These are phyloP conservation scores for Crypturellus undulatus DNA, from an alignment of 2,113 vertebrate species.

Conservation along the genomic window DNA sequence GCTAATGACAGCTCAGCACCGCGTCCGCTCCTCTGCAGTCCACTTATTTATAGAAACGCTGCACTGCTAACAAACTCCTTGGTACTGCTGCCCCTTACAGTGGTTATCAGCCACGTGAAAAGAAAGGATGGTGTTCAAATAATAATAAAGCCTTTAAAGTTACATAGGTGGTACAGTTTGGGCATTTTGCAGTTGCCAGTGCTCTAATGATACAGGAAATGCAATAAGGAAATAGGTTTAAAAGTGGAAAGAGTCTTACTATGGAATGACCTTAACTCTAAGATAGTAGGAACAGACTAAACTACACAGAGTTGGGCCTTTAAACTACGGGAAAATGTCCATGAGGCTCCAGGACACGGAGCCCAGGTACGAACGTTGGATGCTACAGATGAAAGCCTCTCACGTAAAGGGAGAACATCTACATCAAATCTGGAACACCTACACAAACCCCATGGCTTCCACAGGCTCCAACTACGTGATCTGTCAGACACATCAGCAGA, in stretches of 20 bases:
- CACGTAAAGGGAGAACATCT: background rate
- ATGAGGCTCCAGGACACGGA: background rate
- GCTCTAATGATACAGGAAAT: background rate
- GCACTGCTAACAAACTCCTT: background rate
- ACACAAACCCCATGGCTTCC: background rate
- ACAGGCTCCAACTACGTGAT: background rate
- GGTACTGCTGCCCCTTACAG: background rate
- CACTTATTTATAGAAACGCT: background rate
- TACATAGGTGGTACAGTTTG: background rate
- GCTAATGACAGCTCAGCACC: background rate
- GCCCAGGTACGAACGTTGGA: background rate
- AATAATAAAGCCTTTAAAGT: background rate
- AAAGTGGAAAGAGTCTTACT: background rate
- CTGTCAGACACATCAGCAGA: background rate
- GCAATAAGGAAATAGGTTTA: background rate
- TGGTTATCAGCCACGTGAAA: background rate
- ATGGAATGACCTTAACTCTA: background rate
- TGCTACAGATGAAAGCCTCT: background rate
- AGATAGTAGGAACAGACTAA: background rate
- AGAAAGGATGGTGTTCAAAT: background rate
- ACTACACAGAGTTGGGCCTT: background rate
- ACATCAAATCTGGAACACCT: background rate
- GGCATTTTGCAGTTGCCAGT: background rate
- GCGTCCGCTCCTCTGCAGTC: background rate
- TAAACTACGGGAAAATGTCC: background rate